These are phyloP conservation scores for Centropyge bicolor DNA, from an alignment of 2,797 vertebrate genomes.

Conservation along the genomic window DNA sequence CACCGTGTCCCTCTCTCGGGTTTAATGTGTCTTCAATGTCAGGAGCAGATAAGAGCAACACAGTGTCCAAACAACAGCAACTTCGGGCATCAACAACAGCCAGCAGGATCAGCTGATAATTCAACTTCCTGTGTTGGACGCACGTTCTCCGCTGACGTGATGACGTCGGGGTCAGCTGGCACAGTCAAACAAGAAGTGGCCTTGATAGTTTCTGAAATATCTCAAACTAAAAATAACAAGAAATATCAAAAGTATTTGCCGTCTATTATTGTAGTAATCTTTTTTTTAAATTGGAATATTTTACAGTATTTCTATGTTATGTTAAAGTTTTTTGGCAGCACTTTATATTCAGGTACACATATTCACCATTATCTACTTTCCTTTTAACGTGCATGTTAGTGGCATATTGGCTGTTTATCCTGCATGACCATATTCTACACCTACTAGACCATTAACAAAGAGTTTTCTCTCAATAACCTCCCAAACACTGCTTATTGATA, in stretches of 20 bases:
- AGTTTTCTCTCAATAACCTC: no score
- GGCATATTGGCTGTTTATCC: no score
- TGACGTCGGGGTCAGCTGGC: constrained; percentile 61
- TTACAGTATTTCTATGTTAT: background rate
- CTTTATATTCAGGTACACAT: background rate
- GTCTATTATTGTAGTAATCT: no score
- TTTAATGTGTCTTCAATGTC: constrained; percentile 54
- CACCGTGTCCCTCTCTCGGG: constrained; percentile 40
- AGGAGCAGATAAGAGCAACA: constrained; percentile 66
- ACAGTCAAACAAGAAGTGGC: background rate
- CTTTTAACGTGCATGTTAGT: background rate
- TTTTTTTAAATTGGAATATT: background rate
- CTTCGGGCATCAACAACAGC: constrained; percentile 85
- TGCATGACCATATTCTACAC: no score
- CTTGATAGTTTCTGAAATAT: background rate
- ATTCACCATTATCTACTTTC: background rate
- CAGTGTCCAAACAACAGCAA: constrained; percentile 76
- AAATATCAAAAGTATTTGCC: no score
- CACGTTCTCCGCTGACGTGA: constrained; percentile 12
- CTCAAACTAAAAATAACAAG: no score
- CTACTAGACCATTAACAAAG: no score
- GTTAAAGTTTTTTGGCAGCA: no score
- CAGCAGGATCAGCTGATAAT: constrained; percentile 86
- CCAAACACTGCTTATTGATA: no score
- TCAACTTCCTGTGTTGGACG: constrained; percentile 79